A percentile compares a stretch with the other conserved stretches of the same genome.
Conservation (phyloP, 1,140 invertebrate genomes). For the Liolophura sinensis region DNA sequence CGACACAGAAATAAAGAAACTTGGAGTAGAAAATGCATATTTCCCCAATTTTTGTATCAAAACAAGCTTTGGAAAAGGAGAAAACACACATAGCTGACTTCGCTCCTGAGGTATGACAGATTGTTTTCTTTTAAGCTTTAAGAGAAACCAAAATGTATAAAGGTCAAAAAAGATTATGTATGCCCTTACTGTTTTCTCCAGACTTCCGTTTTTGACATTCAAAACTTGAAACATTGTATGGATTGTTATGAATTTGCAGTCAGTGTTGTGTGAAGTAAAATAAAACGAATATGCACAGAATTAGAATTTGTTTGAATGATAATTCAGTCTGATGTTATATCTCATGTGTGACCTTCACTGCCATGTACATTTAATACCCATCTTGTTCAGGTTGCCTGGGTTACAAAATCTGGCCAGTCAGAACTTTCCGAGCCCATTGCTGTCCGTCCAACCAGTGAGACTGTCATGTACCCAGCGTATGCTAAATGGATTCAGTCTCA, state of each 20-base stretch:
- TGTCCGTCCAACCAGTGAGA: slow-evolving; percentile 95
- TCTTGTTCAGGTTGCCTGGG: slow-evolving; percentile 82
- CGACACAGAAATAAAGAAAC: slow-evolving; percentile 81
- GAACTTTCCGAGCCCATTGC: slow-evolving; percentile 95
- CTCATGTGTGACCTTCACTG: too few relatives aligned
- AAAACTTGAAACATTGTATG: too few relatives aligned
- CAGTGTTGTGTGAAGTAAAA: too few relatives aligned
- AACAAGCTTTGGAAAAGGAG: slow-evolving; percentile 85
- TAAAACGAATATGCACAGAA: too few relatives aligned
- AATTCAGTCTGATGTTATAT: too few relatives aligned
- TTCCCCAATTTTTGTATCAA: slow-evolving; percentile 97
- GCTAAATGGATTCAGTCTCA: slow-evolving; percentile 97
- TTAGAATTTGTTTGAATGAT: too few relatives aligned
- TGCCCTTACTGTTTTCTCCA: too few relatives aligned
- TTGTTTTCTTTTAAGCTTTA: background rate
- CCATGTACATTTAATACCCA: slow-evolving; percentile 3
- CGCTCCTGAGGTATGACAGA: slow-evolving; percentile 78
- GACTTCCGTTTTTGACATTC: too few relatives aligned
- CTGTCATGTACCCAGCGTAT: slow-evolving; percentile 97
- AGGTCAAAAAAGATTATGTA: too few relatives aligned
- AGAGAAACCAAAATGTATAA: too few relatives aligned
- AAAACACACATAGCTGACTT: slow-evolving; percentile 96
- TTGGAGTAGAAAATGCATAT: slow-evolving; percentile 96
- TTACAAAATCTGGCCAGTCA: slow-evolving; percentile 89
- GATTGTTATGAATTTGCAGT: too few relatives aligned